phyloP scores from a whole-genome alignment of 1,140 invertebrate genomes.

The Drosophila cardini region DNA sequence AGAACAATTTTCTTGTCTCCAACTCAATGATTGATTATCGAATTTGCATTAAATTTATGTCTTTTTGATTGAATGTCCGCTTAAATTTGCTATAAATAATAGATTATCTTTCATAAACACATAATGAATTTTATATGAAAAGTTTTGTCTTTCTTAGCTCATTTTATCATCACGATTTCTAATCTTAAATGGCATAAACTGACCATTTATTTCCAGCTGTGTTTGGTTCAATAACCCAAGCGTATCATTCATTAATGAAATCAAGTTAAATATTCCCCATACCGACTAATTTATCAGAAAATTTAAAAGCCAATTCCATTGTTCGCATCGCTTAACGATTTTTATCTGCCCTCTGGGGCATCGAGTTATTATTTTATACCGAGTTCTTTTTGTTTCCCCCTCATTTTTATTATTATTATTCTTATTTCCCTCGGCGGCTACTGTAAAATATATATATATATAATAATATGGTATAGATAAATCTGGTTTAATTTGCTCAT shows the following conservation, averaged over 20 bases:
- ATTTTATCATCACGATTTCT: slow-evolving; percentile 1
- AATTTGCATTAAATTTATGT: not conserved
- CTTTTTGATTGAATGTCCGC: too few species aligned
- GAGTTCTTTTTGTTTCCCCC: not conserved
- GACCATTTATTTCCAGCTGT: slow-evolving; percentile 5
- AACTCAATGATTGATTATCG: not conserved
- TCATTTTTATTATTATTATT: slow-evolving; percentile 7
- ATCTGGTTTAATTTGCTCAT: slow-evolving; percentile 20
- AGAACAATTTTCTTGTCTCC: too few species aligned
- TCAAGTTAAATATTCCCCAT: slow-evolving; percentile 32
- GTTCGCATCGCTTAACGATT: slow-evolving; percentile 34
- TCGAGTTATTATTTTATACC: slow-evolving; percentile 28
- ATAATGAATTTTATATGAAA: slow-evolving; percentile 10
- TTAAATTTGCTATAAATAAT: slow-evolving; percentile 31
- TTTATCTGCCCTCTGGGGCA: slow-evolving; percentile 43
- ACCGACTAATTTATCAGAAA: slow-evolving; percentile 41
- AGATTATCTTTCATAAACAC: slow-evolving; percentile 23
- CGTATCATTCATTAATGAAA: slow-evolving; percentile 36
- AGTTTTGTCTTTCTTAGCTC: not conserved
- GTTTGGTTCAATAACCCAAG: slow-evolving; percentile 44
- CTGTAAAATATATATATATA: slow-evolving; percentile 28
- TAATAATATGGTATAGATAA: slow-evolving; percentile 13
- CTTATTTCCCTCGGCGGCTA: slow-evolving; percentile 25
- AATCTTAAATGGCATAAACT: slow-evolving; percentile 17
- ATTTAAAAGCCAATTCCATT: slow-evolving; percentile 37